Evolutionary conservation across 2,888 invertebrate genomes (phyloP), one percentile per base, ranked within the genome.

Genomic region (Tupiocoris notatus): DNA sequence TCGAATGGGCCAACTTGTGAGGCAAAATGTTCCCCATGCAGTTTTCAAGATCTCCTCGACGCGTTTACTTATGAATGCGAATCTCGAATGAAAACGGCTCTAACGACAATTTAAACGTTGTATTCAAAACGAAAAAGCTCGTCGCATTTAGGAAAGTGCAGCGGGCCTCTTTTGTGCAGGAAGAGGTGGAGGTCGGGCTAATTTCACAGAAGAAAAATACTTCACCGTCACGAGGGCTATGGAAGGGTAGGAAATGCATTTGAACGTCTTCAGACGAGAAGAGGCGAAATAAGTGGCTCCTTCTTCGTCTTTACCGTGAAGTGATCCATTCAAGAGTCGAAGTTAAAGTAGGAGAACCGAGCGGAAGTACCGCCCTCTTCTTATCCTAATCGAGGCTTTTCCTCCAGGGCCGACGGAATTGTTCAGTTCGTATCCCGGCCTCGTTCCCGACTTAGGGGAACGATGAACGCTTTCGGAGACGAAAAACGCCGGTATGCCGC

Each of bases 261-360:
- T 59, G 70, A 70, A 70, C 70, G 70, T 70, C 70, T 59, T 70
- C 59, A 70, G 70, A 70, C n/a, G 39, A 39, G 39, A 39, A 39
- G 59, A 70, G 59, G 70, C 70, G 70, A 70, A 39, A 70, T 70
- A 70, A 70, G 70, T 70, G 59, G 58, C 59, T 59, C 59, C 70
- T 59, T 58, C 54, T n/a, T n/a, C n/a, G n/a, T n/a, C n/a, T n/a
- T n/a, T 39, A 39, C 39, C 39, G 58, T 59, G 59, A 59, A 70
- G 70, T 70, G 70, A 70, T 70, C 70, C 70, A 70, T 70, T 70
- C 70, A 70, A 58, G 70, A 56, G 70, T n/a, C n/a, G n/a, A 63
- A 39, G 39, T 39, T 39, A 3, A 39, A 39, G 39, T 39, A 7
- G 39, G 39, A 39, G 39, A 39, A 3, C 39, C 6, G 12, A 12